Percentiles rank a stretch among this genome's conserved stretches.
These are phyloP conservation scores for Pristionchus fissidentatus DNA, from an alignment of 2,888 invertebrate species.

Conservation along the genomic window DNA sequence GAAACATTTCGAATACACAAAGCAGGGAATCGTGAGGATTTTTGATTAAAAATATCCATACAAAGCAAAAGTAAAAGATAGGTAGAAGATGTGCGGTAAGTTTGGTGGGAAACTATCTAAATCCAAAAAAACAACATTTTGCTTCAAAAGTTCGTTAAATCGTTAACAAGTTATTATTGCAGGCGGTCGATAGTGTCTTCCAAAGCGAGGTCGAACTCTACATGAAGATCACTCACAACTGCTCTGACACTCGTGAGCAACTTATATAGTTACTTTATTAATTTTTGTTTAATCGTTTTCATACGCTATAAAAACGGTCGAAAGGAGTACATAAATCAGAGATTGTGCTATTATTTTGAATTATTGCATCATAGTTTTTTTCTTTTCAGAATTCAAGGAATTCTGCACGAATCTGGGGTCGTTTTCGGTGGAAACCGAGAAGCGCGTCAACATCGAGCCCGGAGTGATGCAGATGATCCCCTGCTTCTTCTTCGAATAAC, in stretches of 20 bases:
- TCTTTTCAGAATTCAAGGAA: background rate
- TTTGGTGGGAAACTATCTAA: no score
- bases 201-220: conserved; percentile 24
- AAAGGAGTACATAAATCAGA: background rate
- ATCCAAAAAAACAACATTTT: no score
- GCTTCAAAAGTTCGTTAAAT: no score
- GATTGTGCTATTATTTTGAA: no score
- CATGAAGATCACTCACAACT: background rate
- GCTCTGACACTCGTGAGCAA: background rate
- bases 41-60: background rate
- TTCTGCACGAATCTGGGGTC: background rate
- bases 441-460: background rate
- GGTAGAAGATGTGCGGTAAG: no score
- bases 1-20: background rate
- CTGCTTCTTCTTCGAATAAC: conserved; percentile 33
- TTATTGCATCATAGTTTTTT: background rate
- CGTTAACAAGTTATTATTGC: no score
- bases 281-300: background rate
- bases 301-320: background rate
- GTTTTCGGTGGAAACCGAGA: background rate
- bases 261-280: background rate
- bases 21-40: background rate
- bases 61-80: background rate
- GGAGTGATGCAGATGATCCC: conserved; percentile 3
- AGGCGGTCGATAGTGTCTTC: background rate